Evolutionary conservation across 2,888 invertebrate genomes (phyloP), one percentile per base, ranked within the genome.

Genomic region (Xanthorhoe spadicearia): DNA sequence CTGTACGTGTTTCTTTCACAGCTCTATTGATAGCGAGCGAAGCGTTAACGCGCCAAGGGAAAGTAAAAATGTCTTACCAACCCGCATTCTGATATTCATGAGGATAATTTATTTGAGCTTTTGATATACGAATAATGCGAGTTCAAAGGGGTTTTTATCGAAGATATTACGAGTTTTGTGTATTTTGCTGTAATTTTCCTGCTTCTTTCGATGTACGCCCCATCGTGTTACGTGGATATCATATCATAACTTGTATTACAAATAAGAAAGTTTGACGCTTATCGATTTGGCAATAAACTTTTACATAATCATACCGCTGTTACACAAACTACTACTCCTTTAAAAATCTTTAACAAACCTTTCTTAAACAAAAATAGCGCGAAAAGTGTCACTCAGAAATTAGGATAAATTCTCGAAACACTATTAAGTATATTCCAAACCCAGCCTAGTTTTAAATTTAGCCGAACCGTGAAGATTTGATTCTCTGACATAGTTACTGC

Each of bases 31-130:
- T 74, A 79, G 62, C 77, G 80, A 82, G 71, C 80, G 84, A 82
- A 79, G 85, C 85, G 85, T 85, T 81, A 58, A 85, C 76, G 67
- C 77, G 68, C 76, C 76, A 70, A 72, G 82, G 79, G 82, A 83
- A 83, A 80, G 81, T 75, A 78, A 79, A 83, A 83, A 80, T 80
- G 78, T 74, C 66, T 72, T 60, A 71, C 72, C 68, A 72, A 71
- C 74, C 74, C 68, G 72, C 71, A 74, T 74, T 66, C 61, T 53
- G 70, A 70, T 72, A 72, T 72, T 72, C 70, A 70, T 74, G 72
- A 72, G 68, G 51, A 53, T 70, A 73, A 71, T 69, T 71, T 71
- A 73, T 70, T 70, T 68, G 55, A 57, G 66, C 73, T 73, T 74
- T 73, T 70, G 71, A 72, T 71, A 72, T 67, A 68, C 43, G 50